Evolutionary conservation across 2,113 vertebrate species (phyloP), one percentile per base, ranked within the genome.

Genomic region (Aspidoscelis tigris): DNA sequence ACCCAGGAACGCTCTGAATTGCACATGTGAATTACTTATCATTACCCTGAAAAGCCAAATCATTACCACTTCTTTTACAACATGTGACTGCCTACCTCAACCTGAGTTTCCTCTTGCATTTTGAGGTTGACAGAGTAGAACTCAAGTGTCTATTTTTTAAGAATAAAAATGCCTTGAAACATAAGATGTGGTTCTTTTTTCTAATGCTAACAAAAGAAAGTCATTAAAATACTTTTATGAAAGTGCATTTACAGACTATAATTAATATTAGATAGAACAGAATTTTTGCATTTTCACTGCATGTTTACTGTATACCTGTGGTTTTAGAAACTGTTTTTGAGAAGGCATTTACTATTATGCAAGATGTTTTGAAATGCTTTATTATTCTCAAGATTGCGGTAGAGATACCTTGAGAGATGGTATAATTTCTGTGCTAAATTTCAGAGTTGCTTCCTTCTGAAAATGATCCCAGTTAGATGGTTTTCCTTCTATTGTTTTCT

Each of bases 351-450:
- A 41, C 7, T 12, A 5, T 81, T 33, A 50, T 50, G 55, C 74
- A 80, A 7, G 55, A 18, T 1, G 0, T 0, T 53, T 26, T 33
- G 12, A 64, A n/a, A 39, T 74, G 61, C 73, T 78, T 61, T 83
- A 71, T 20, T 79, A 43, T 81, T 50, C 0, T 3, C 39, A 73
- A 41, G 21, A 74, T 33, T 5, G 71, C 80, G 5, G 12, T 16
- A 0, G 0, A 20, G 20, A 53, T 9, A 88, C 77, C 14, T 8
- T 78, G 11, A 12, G 20, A 83, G 8, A 2, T 22, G 2, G 6
- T 79, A 75, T 69, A 91, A 81, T 73, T 87, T 79, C 69, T 50
- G 58, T 81, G 81, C 2, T 24, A 69, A 66, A 68, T 75, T 78
- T 77, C 70, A 50, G 86, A n/a, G 83, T 66, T 74, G 5, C 20